A percentile compares a stretch with the other conserved stretches of the same genome.
Conservation (phyloP, 2,797 vertebrate species). For the Agapornis canus region DNA sequence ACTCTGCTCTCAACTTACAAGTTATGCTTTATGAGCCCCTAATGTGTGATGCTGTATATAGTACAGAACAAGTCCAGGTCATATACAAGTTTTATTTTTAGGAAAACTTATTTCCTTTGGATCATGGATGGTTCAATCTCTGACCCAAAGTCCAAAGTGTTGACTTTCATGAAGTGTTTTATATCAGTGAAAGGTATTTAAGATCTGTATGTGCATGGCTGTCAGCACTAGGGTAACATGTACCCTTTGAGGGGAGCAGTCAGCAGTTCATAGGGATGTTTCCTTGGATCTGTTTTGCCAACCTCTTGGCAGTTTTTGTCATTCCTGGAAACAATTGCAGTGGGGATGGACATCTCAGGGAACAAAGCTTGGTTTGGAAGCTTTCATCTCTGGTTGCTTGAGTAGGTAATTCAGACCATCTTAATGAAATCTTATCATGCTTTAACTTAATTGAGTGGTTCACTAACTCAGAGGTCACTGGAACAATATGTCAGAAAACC, state of each 20-base stretch:
- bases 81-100: background rate
- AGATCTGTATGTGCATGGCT: background rate
- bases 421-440: background rate
- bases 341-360: background rate
- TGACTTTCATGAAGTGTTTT: background rate
- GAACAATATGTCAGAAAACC: background rate
- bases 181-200: background rate
- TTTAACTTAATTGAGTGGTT: background rate
- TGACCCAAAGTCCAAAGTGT: background rate
- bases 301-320: background rate
- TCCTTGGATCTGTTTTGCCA: background rate
- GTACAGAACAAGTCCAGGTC: background rate
- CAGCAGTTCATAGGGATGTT: background rate
- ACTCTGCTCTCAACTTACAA: background rate
- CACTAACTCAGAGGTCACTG: background rate
- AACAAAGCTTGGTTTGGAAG: background rate
- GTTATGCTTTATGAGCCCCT: background rate
- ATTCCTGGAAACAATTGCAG: too few species aligned
- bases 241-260: background rate
- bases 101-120: background rate
- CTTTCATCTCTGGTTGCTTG: background rate
- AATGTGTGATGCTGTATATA: background rate
- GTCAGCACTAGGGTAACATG: accelerated
- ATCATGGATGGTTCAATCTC: background rate
- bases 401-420: background rate